phyloP scores from a whole-genome alignment of 2,888 invertebrate species.

The Drosophila mulleri region DNA sequence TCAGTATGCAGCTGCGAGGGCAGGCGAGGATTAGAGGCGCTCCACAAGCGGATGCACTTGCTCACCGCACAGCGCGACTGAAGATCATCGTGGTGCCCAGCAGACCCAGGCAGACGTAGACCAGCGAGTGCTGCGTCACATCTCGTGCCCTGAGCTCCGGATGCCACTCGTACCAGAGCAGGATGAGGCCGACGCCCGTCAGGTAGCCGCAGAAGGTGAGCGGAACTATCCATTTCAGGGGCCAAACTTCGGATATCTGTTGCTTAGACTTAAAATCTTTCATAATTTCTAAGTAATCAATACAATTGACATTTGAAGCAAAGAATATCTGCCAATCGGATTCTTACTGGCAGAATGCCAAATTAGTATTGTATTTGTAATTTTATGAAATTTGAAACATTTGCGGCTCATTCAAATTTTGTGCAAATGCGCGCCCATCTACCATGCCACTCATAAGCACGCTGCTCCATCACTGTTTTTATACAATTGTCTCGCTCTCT shows the following conservation, averaged over 20 bases:
- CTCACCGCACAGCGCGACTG: constrained; percentile 72
- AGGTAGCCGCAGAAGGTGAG: constrained; percentile 65
- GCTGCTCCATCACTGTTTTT: neutral
- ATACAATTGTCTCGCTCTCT: constrained; percentile 15
- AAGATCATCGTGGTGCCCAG: constrained; percentile 60
- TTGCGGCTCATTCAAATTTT: neutral
- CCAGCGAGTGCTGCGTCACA: constrained; percentile 41
- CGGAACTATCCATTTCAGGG: constrained; percentile 38
- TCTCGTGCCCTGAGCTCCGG: constrained; percentile 14
- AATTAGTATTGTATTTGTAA: neutral
- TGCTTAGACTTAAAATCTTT: neutral
- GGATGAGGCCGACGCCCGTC: constrained; percentile 56
- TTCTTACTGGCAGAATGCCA: neutral
- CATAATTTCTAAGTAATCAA: constrained; percentile 14
- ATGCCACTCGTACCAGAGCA: constrained; percentile 66
- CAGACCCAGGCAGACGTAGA: constrained; percentile 26
- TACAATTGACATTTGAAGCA: neutral
- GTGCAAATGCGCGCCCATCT: neutral
- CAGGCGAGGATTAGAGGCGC: neutral
- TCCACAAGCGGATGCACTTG: fast-evolving
- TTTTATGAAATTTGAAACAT: neutral
- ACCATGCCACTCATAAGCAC: neutral
- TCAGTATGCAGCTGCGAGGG: constrained; percentile 87
- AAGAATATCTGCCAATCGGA: neutral
- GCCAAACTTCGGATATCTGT: constrained; percentile 29